A percentile compares a stretch with the other conserved stretches of the same genome.
Conservation (phyloP, 1,140 invertebrate species). For the Brachionus calyciflorus region DNA sequence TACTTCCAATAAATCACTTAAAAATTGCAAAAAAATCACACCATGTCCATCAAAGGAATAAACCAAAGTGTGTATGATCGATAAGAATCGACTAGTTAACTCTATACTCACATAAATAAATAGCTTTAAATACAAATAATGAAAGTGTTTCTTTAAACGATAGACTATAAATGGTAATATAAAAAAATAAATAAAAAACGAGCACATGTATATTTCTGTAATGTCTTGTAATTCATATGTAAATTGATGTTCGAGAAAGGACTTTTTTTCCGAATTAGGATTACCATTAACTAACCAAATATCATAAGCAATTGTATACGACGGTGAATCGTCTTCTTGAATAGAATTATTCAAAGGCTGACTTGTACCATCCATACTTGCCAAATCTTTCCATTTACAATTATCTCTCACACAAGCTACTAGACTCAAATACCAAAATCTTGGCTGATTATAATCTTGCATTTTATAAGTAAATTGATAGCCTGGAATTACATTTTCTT, state of each 20-base stretch:
- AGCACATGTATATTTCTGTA: constrained; percentile 82
- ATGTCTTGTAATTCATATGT: constrained; percentile 86
- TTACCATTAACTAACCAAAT: constrained; percentile 94
- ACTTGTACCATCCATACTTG: constrained; percentile 68
- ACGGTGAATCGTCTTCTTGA: constrained; percentile 50
- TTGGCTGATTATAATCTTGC: constrained; percentile 78
- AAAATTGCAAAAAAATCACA: constrained; percentile 72
- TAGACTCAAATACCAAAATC: constrained; percentile 92
- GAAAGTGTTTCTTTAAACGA: constrained; percentile 70
- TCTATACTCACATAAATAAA: constrained; percentile 80
- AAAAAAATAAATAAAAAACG: constrained; percentile 74
- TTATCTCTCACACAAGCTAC: constrained; percentile 78
- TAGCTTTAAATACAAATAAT: constrained; percentile 85
- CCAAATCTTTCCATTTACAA: constrained; percentile 61
- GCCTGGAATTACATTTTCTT: constrained; percentile 76
- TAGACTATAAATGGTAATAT: constrained; percentile 62
- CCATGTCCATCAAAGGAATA: constrained; percentile 85
- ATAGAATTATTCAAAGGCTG: constrained; percentile 51
- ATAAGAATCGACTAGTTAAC: constrained; percentile 76
- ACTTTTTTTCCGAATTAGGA: constrained; percentile 67
- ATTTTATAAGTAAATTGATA: constrained; percentile 91
- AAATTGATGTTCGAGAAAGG: constrained; percentile 87
- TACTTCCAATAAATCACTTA: constrained; percentile 86
- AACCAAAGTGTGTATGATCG: constrained; percentile 80
- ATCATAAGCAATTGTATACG: constrained; percentile 74